Percentiles rank a stretch among this genome's conserved stretches.
Conservation (phyloP, 2,888 invertebrate species). For the Ernsta delagoae region DNA sequence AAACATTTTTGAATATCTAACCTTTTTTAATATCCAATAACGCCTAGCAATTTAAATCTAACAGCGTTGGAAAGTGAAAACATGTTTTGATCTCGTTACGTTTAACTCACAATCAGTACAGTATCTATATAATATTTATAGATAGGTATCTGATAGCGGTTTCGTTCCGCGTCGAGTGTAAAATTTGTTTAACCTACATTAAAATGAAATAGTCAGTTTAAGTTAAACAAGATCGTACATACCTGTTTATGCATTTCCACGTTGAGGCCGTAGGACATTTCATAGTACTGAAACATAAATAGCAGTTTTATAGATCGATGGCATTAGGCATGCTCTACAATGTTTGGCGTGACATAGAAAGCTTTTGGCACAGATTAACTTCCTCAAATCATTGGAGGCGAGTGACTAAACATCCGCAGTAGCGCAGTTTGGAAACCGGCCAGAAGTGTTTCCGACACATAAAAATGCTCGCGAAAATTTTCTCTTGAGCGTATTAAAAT, state of each 20-base stretch:
- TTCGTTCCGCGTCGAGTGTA: constrained; percentile 15
- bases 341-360: constrained; percentile 67
- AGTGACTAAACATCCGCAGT: constrained; percentile 82
- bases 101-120: constrained; percentile 14
- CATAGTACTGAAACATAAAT: constrained; percentile 95
- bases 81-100: constrained; percentile 39
- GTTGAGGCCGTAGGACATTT: constrained; percentile 98
- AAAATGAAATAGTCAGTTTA: background rate
- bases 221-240: constrained; percentile 59
- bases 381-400: constrained; percentile 79
- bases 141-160: constrained; percentile 4
- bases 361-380: constrained; percentile 79
- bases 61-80: constrained; percentile 60
- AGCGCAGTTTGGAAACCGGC: constrained; percentile 72
- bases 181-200: constrained; percentile 28
- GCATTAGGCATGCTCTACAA: constrained; percentile 53
- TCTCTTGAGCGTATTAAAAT: constrained; percentile 82
- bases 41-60: constrained; percentile 47
- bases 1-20: constrained; percentile 71
- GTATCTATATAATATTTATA: no score
- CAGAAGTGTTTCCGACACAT: constrained; percentile 84
- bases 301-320: constrained; percentile 59
- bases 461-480: constrained; percentile 82
- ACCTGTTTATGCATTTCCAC: constrained; percentile 99
- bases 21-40: constrained; percentile 42